These are phyloP conservation scores for Schizopygopsis malacanthus DNA, from an alignment of 2,797 vertebrate genomes.

Conservation along the genomic window DNA sequence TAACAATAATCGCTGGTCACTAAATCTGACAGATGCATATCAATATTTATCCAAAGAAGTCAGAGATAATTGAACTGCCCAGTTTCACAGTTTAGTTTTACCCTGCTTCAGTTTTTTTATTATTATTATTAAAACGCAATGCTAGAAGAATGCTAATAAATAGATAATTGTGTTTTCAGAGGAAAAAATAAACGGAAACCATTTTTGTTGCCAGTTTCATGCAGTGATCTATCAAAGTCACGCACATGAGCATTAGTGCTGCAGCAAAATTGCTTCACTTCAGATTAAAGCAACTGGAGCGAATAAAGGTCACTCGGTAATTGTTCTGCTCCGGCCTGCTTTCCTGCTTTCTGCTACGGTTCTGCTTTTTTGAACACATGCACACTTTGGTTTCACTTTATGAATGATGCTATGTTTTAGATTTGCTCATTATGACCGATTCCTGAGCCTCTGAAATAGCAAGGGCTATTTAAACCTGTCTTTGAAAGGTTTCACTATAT, in stretches of 20 bases:
- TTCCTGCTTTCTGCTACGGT: too few relatives aligned
- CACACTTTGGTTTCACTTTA: not conserved
- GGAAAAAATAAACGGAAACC: not conserved
- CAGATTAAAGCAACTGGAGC: constrained; percentile 12
- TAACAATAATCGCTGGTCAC: not conserved
- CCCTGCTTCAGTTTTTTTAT: not conserved
- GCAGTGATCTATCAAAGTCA: constrained; percentile 15
- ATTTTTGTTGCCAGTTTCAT: not conserved
- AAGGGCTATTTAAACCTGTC: not conserved
- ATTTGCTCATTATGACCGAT: not conserved
- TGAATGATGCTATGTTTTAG: not conserved
- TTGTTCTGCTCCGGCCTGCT: not conserved
- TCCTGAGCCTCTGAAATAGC: not conserved
- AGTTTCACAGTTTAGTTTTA: not conserved
- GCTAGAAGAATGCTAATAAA: not conserved
- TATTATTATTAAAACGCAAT: not conserved
- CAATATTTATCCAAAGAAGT: not conserved
- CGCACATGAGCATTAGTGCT: not conserved
- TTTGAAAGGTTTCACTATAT: not conserved
- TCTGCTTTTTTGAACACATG: not conserved
- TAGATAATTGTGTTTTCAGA: not conserved
- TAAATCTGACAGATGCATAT: not conserved
- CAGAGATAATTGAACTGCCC: not conserved
- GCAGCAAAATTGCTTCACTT: not conserved
- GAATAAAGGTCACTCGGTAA: not conserved